Percentiles rank a stretch among this genome's conserved stretches.
phyloP scores from a whole-genome alignment of 1,140 invertebrate species.

The Spodoptera litura region DNA sequence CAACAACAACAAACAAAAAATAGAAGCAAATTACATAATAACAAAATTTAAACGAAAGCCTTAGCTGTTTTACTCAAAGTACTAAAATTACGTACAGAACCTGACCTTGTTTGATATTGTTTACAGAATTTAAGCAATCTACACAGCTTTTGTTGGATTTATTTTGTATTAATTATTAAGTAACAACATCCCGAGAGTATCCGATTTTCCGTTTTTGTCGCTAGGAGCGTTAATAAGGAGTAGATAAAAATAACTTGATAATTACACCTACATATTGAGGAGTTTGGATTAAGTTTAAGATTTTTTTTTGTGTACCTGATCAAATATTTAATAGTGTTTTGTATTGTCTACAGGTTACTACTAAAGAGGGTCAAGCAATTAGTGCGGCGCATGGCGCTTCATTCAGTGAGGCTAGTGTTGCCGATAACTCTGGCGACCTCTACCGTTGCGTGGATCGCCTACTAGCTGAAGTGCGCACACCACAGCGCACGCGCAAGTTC shows the following conservation, averaged over 20 bases:
- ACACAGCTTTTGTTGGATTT: slow-evolving; percentile 31
- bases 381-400: slow-evolving; percentile 89
- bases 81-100: slow-evolving; percentile 3
- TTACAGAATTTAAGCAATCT: slow-evolving; percentile 26
- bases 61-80: neutral
- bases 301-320: neutral
- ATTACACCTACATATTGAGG: neutral
- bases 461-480: slow-evolving; percentile 87
- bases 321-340: neutral
- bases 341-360: slow-evolving; percentile 87
- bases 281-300: neutral
- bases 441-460: slow-evolving; percentile 90
- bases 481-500: slow-evolving; percentile 89
- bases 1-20: neutral
- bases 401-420: slow-evolving; percentile 92
- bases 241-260: slow-evolving; percentile 23
- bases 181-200: slow-evolving; percentile 19
- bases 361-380: slow-evolving; percentile 89
- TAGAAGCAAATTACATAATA: slow-evolving; percentile 7
- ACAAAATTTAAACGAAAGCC: neutral
- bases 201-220: slow-evolving; percentile 10
- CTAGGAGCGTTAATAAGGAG: slow-evolving; percentile 1
- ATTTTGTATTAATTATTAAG: slow-evolving; percentile 32
- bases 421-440: slow-evolving; percentile 90
- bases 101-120: slow-evolving; percentile 38